Conservation (phyloP, 2,888 invertebrate species). For the Myathropa florea region DNA sequence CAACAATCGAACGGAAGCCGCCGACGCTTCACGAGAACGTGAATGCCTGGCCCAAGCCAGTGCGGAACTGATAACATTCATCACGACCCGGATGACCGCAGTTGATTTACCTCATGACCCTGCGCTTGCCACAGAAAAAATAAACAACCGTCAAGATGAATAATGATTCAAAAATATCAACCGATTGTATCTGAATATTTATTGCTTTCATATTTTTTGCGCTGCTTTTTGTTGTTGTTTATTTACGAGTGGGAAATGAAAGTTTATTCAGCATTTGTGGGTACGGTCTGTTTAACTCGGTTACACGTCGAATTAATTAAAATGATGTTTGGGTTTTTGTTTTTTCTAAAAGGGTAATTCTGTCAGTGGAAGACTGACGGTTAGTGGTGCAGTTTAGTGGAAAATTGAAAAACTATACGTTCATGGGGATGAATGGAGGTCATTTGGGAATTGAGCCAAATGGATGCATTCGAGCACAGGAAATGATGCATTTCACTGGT, state of each 20-base stretch:
- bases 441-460: no score
- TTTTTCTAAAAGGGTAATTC: no score
- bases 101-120: neutral
- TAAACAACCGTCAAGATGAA: neutral
- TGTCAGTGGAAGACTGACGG: no score
- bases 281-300: neutral
- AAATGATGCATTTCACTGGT: no score
- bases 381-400: neutral
- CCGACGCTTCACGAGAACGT: no score
- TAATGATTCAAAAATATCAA: neutral
- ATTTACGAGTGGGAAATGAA: neutral
- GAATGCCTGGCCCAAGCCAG: neutral
- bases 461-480: no score
- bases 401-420: neutral
- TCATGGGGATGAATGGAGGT: no score
- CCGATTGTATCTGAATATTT: neutral
- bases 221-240: neutral
- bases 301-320: neutral
- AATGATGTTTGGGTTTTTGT: neutral
- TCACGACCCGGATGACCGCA: neutral
- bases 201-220: neutral
- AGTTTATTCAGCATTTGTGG: neutral
- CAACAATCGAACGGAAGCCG: neutral
- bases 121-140: neutral
- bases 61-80: neutral